Conservation (phyloP, 2,113 vertebrate species). For the Poecilia latipinna region DNA sequence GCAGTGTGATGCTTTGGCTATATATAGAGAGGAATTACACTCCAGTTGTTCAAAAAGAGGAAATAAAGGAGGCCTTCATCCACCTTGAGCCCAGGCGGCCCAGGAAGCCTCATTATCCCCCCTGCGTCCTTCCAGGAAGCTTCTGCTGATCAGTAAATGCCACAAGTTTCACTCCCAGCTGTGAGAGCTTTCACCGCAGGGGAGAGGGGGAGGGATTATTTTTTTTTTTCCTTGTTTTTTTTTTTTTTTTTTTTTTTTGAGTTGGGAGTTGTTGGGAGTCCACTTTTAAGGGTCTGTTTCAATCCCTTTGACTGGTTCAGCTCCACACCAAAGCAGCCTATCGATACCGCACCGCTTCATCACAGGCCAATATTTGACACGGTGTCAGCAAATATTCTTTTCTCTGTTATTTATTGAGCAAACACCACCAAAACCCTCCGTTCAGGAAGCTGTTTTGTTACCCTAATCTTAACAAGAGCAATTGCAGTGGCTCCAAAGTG, state of each 20-base stretch:
- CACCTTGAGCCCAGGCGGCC: slow-evolving; percentile 46
- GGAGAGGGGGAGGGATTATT: slow-evolving; percentile 17
- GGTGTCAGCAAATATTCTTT: slow-evolving; percentile 12
- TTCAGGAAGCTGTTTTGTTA: slow-evolving; percentile 45
- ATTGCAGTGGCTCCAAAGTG: slow-evolving; percentile 43
- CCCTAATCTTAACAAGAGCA: slow-evolving; percentile 46
- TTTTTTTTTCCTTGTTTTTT: neutral
- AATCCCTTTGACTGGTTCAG: slow-evolving; percentile 22
- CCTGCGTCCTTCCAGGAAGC: slow-evolving; percentile 52
- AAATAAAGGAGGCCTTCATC: slow-evolving; percentile 25
- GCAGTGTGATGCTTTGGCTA: slow-evolving; percentile 12
- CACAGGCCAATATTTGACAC: slow-evolving; percentile 9
- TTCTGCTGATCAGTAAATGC: slow-evolving; percentile 69
- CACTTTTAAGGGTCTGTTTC: slow-evolving; percentile 26
- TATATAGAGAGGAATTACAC: slow-evolving; percentile 15
- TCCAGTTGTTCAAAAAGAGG: slow-evolving; percentile 9
- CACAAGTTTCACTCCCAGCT: slow-evolving; percentile 55
- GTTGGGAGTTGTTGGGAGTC: neutral
- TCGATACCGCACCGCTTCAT: neutral
- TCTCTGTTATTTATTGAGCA: slow-evolving; percentile 20
- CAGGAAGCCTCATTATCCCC: slow-evolving; percentile 66
- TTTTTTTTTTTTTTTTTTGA: neutral
- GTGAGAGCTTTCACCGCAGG: slow-evolving; percentile 36
- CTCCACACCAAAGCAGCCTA: slow-evolving; percentile 25
- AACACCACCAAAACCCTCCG: slow-evolving; percentile 35